Conservation (phyloP, 2,888 invertebrate genomes). For the Cotesia congregata region DNA sequence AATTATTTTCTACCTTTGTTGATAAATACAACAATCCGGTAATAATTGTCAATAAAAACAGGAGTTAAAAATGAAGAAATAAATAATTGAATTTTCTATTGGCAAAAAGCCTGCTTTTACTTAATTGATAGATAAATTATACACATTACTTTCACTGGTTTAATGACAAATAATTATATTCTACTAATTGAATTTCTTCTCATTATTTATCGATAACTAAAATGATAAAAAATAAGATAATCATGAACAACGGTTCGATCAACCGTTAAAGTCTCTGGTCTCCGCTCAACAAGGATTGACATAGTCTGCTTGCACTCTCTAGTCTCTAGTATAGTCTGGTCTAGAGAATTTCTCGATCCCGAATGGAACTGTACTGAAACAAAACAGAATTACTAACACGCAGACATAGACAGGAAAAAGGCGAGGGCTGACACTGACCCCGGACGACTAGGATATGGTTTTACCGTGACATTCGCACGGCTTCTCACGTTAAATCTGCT, state of each 20-base stretch:
- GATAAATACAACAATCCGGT: background rate
- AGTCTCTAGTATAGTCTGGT: background rate
- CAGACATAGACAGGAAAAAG: constrained; percentile 26
- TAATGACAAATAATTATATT: background rate
- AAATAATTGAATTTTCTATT: constrained; percentile 17
- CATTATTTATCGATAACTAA: constrained; percentile 7
- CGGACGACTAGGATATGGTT: constrained; percentile 11
- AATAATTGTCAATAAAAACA: background rate
- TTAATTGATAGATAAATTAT: background rate
- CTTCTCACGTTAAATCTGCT: constrained; percentile 42
- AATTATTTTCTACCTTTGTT: background rate
- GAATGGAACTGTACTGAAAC: constrained; percentile 23
- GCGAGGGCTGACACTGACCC: constrained; percentile 53
- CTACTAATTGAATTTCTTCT: background rate
- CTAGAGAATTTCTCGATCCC: background rate
- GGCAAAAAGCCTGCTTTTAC: constrained; percentile 7
- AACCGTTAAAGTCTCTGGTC: constrained; percentile 61
- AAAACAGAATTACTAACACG: constrained; percentile 11
- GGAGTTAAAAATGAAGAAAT: background rate
- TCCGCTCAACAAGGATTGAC: constrained; percentile 41
- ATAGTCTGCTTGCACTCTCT: background rate
- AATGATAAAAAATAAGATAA: constrained; percentile 21
- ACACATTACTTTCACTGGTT: background rate
- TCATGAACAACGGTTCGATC: constrained; percentile 48
- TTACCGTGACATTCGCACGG: constrained; percentile 33